A percentile compares a stretch with the other conserved stretches of the same genome.
phyloP scores from a whole-genome alignment of 2,797 vertebrate species.

The Anguilla obscura region DNA sequence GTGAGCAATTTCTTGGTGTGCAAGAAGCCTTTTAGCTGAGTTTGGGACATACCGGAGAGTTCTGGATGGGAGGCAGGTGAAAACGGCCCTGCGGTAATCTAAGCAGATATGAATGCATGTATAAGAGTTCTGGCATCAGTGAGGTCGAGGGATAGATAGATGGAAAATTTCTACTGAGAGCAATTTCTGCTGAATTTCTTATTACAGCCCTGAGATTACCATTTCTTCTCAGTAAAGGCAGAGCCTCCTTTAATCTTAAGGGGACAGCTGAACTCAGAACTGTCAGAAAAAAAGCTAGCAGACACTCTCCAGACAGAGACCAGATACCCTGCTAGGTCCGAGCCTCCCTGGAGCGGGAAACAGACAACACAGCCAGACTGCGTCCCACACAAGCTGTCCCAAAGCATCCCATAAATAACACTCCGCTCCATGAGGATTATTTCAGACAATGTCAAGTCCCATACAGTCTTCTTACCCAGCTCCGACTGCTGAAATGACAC shows the following conservation, averaged over 20 bases:
- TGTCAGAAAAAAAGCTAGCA: neutral
- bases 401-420: neutral
- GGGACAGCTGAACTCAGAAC: neutral
- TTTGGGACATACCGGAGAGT: neutral
- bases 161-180: neutral
- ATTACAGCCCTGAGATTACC: neutral
- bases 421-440: neutral
- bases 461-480: neutral
- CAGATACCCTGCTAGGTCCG: neutral
- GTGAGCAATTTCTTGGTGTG: neutral
- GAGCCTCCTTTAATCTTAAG: conserved; percentile 4
- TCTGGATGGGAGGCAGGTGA: neutral
- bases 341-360: neutral
- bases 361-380: neutral
- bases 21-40: too few relatives aligned
- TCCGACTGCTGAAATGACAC: neutral
- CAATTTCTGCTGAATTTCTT: neutral
- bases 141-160: neutral
- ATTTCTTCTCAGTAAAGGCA: neutral
- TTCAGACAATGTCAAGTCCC: neutral
- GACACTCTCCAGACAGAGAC: neutral
- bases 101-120: neutral
- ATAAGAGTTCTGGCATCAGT: neutral
- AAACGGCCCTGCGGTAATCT: neutral
- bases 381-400: neutral